Evolutionary conservation across 2,113 vertebrate species (phyloP).

Genomic region (Catharus bicknelli): DNA sequence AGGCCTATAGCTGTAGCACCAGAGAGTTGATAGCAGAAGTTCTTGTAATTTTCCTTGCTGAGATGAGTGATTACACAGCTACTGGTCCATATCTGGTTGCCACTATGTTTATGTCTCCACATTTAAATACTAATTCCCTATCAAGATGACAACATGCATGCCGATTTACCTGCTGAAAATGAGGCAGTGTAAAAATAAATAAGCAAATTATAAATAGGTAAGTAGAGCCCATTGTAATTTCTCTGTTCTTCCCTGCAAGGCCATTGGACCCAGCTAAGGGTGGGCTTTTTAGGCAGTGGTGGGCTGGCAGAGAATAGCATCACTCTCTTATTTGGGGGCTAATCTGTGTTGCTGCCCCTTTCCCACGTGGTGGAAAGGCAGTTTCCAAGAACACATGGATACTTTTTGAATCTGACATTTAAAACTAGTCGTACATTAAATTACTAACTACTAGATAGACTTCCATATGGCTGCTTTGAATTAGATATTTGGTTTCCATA

Average conservation of each 20-base stretch:
- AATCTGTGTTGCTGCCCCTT: background rate
- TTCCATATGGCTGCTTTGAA: background rate
- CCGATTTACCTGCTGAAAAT: background rate
- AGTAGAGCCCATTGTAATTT: background rate
- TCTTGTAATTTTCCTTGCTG: background rate
- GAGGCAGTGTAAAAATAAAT: background rate
- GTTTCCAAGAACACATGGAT: background rate
- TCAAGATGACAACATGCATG: background rate
- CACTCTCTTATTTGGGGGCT: background rate
- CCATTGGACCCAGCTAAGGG: background rate
- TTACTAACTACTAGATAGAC: background rate
- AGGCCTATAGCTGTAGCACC: background rate
- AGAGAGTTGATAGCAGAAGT: background rate
- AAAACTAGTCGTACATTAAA: background rate
- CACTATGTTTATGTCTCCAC: background rate
- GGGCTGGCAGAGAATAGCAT: background rate
- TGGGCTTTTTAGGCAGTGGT: background rate
- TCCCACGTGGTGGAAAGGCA: background rate
- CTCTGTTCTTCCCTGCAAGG: background rate
- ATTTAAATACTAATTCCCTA: constrained; percentile 16
- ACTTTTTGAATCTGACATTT: background rate
- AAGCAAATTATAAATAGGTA: background rate
- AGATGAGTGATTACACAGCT: constrained; percentile 10
- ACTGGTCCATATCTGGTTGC: background rate
- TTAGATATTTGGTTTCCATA: background rate